Evolutionary conservation across 2,113 vertebrate genomes (phyloP).

Genomic region (Sula dactylatra): DNA sequence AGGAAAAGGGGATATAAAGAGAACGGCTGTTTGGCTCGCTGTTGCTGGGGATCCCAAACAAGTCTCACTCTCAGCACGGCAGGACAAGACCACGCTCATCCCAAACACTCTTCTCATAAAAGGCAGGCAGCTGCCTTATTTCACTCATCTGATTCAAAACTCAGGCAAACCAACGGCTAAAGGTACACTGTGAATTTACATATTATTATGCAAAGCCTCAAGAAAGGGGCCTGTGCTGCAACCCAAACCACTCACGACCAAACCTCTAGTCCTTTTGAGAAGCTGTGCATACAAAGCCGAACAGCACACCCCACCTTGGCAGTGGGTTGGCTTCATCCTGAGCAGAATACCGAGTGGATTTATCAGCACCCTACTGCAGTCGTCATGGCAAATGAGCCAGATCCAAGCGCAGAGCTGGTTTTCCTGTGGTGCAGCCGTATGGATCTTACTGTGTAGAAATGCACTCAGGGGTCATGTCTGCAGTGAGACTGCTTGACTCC

Average conservation of each 20-base stretch:
- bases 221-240: not conserved
- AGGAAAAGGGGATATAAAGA: not conserved
- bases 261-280: not conserved
- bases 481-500: not conserved
- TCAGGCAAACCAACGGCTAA: not conserved
- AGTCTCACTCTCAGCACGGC: not conserved
- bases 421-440: not conserved
- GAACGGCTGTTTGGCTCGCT: not conserved
- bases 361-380: not conserved
- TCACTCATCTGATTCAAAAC: not conserved
- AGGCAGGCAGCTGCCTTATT: not conserved
- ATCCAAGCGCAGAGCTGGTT: not conserved
- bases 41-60: not conserved
- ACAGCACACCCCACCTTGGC: not conserved
- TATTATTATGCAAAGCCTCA: not conserved
- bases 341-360: not conserved
- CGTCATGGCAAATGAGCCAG: not conserved
- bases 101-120: not conserved
- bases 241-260: accelerated
- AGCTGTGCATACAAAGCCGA: not conserved
- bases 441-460: not conserved
- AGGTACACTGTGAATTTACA: not conserved
- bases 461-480: not conserved
- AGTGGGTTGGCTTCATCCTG: not conserved
- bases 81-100: not conserved